Conservation (phyloP, 2,888 invertebrate species). For the Strigamia transsilvanica region DNA sequence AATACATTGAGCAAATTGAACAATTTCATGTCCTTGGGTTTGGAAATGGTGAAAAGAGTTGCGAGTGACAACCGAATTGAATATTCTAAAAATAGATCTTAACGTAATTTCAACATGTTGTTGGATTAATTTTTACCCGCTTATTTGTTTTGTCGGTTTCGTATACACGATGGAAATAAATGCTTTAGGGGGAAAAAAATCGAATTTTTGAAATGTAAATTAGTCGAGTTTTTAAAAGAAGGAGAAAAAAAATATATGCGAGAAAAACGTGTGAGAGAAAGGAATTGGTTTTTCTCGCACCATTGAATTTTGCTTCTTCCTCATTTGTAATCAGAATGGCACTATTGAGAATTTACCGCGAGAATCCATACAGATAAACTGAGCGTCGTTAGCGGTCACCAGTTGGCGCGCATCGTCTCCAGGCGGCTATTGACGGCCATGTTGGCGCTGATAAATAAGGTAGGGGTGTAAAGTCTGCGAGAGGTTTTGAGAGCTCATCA, state of each 20-base stretch:
- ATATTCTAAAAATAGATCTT: neutral
- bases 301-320: conserved; percentile 20
- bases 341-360: conserved; percentile 15
- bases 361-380: conserved; percentile 20
- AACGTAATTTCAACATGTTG: neutral
- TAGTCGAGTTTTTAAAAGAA: neutral
- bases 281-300: conserved; percentile 15
- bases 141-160: neutral
- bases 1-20: conserved; percentile 11
- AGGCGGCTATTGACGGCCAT: conserved; percentile 15
- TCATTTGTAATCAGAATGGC: conserved; percentile 20
- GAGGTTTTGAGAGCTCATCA: conserved; percentile 14
- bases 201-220: neutral
- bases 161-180: neutral
- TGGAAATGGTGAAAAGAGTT: neutral
- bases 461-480: neutral
- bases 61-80: neutral
- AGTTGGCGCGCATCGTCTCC: conserved; percentile 20
- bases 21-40: neutral
- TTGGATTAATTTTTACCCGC: neutral
- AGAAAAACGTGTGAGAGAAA: neutral
- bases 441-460: conserved; percentile 15
- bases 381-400: conserved; percentile 20
- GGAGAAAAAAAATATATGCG: neutral
- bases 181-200: neutral